Conservation (phyloP, 2,888 invertebrate genomes). For the Periphyllus acericola region DNA sequence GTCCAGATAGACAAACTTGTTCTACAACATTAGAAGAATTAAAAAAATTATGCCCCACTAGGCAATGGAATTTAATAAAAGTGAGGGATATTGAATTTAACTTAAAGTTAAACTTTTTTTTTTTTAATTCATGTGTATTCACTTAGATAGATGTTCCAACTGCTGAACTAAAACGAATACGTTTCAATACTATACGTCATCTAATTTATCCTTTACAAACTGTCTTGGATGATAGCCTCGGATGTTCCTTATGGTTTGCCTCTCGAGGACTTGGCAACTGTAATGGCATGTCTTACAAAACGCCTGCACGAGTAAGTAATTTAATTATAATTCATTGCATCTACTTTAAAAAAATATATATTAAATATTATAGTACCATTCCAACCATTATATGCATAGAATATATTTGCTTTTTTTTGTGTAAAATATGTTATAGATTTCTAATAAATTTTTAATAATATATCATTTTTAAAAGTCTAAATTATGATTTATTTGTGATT, state of each 20-base stretch:
- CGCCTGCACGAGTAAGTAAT: constrained; percentile 74
- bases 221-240: constrained; percentile 94
- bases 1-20: constrained; percentile 88
- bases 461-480: too few species aligned
- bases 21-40: constrained; percentile 77
- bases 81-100: constrained; percentile 66
- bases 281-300: constrained; percentile 68
- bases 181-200: constrained; percentile 75
- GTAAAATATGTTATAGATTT: too few species aligned
- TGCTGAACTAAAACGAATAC: constrained; percentile 73
- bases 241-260: constrained; percentile 97
- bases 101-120: background rate
- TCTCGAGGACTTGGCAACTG: constrained; percentile 76
- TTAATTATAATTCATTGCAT: background rate
- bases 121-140: constrained; percentile 27
- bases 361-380: background rate
- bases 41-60: constrained; percentile 74
- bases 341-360: background rate
- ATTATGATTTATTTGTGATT: too few species aligned
- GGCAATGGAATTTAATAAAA: constrained; percentile 86
- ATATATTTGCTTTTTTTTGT: too few species aligned
- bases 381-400: background rate
- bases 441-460: too few species aligned
- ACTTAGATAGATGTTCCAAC: constrained; percentile 76
- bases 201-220: constrained; percentile 87